phyloP scores from a whole-genome alignment of 2,888 invertebrate species.

The Apamea anceps region DNA sequence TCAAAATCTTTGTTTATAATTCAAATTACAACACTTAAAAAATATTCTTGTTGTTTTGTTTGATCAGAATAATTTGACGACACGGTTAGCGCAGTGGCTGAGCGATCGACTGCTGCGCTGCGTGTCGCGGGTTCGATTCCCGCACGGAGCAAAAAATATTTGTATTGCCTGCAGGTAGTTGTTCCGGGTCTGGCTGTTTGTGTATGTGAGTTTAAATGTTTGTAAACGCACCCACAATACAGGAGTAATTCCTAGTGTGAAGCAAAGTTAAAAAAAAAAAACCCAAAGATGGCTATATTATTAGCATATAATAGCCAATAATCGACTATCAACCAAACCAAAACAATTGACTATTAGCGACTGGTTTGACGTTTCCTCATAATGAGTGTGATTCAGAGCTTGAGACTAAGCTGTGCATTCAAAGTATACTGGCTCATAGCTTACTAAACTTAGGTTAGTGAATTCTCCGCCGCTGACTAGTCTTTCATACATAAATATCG shows the following conservation, averaged over 20 bases:
- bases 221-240: too few species aligned
- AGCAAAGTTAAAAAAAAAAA: too few species aligned
- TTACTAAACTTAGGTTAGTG: constrained; percentile 22
- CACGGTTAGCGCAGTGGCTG: too few species aligned
- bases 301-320: not conserved
- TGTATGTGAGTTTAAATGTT: too few species aligned
- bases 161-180: too few species aligned
- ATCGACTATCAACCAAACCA: not conserved
- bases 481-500: constrained; percentile 18
- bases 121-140: too few species aligned
- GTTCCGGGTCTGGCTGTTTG: too few species aligned
- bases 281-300: not conserved
- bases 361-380: not conserved
- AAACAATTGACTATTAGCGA: not conserved
- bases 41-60: not conserved
- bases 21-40: too few species aligned
- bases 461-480: constrained; percentile 35
- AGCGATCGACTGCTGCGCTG: too few species aligned
- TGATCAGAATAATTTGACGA: not conserved
- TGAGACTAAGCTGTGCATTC: constrained; percentile 2
- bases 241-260: too few species aligned
- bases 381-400: constrained; percentile 25
- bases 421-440: constrained; percentile 2
- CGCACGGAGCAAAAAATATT: too few species aligned
- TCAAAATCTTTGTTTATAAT: too few species aligned